phyloP scores from a whole-genome alignment of 2,888 invertebrate genomes.

The Leucoptera coffeella region DNA sequence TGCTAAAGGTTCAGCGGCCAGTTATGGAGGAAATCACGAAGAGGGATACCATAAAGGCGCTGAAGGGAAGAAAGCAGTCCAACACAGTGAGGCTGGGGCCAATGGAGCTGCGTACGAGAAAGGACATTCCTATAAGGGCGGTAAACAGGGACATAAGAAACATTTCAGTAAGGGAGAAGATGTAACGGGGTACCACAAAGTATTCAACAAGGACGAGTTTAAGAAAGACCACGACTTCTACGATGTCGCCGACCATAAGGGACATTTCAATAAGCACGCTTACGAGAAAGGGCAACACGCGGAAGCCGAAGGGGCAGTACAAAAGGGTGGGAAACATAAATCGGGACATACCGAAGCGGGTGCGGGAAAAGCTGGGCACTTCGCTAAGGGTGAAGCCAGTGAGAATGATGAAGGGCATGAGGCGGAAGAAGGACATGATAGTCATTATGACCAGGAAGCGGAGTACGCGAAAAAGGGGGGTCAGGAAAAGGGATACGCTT shows the following conservation, averaged over 20 bases:
- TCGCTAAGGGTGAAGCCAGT: slow-evolving; percentile 51
- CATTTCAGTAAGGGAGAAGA: slow-evolving; percentile 64
- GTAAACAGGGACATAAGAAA: slow-evolving; percentile 51
- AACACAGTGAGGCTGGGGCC: slow-evolving; percentile 45
- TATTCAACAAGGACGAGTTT: slow-evolving; percentile 71
- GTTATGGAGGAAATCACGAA: slow-evolving; percentile 45
- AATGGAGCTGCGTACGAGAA: slow-evolving; percentile 50
- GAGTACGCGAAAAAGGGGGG: slow-evolving; percentile 51
- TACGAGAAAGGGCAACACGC: slow-evolving; percentile 48
- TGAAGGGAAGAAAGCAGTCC: slow-evolving; percentile 47
- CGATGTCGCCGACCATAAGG: slow-evolving; percentile 62
- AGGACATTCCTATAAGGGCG: slow-evolving; percentile 48
- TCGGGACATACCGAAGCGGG: slow-evolving; percentile 47
- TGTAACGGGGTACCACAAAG: slow-evolving; percentile 65
- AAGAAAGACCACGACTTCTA: slow-evolving; percentile 73
- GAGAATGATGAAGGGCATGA: slow-evolving; percentile 49
- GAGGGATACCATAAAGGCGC: slow-evolving; percentile 47
- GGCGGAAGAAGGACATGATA: slow-evolving; percentile 50
- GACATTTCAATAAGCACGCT: slow-evolving; percentile 60
- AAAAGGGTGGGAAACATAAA: too few relatives aligned
- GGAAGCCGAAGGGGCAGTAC: slow-evolving; percentile 46
- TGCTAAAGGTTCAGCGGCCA: slow-evolving; percentile 50
- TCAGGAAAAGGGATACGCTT: slow-evolving; percentile 37
- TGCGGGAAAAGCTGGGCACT: slow-evolving; percentile 50
- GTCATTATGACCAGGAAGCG: slow-evolving; percentile 44